phyloP scores from a whole-genome alignment of 2,113 vertebrate species.

The Myxocyprinus asiaticus region DNA sequence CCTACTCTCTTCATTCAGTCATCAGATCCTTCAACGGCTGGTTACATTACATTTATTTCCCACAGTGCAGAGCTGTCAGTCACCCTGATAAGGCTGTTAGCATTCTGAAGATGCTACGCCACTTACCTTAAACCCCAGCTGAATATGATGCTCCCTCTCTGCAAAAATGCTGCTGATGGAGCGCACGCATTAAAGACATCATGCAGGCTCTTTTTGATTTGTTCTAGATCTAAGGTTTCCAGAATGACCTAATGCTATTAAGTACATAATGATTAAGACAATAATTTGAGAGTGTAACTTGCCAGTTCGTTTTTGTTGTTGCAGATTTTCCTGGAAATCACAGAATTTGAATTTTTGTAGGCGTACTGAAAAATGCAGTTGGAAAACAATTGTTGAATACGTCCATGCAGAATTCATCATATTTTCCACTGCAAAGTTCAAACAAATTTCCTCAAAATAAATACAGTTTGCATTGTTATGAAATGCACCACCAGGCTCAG shows the following conservation, averaged over 20 bases:
- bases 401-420: no score
- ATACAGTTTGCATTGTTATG: no score
- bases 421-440: no score
- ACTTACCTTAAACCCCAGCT: background rate
- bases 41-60: background rate
- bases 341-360: no score
- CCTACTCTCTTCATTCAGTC: background rate
- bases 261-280: background rate
- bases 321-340: no score
- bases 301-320: no score
- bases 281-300: no score
- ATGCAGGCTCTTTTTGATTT: background rate
- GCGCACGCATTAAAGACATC: slow-evolving; percentile 2
- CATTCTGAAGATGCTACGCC: background rate
- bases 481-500: no score
- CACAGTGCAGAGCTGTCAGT: background rate
- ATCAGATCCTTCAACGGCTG: background rate
- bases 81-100: slow-evolving; percentile 1
- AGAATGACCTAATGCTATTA: background rate
- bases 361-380: no score
- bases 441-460: no score
- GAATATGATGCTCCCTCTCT: background rate
- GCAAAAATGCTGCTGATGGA: background rate
- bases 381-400: no score
- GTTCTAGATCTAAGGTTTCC: background rate